phyloP scores from a whole-genome alignment of 2,113 vertebrate species.

The Datnioides undecimradiatus region DNA sequence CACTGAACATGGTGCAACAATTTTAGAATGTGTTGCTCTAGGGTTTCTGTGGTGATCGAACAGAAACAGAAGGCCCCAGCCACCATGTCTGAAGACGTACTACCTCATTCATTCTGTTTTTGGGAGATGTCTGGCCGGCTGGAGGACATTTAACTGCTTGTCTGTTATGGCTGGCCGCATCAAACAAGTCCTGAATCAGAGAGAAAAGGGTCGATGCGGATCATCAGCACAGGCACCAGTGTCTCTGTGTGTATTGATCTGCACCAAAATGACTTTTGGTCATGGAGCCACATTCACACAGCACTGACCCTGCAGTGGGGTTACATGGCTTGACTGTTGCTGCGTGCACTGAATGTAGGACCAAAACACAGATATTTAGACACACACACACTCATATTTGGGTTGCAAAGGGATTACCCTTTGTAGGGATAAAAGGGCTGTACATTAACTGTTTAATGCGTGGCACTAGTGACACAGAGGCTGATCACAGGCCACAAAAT shows the following conservation, averaged over 20 bases:
- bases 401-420: too few relatives aligned
- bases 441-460: too few relatives aligned
- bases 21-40: not conserved
- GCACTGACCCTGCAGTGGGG: not conserved
- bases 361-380: not conserved
- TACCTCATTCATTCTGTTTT: not conserved
- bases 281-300: conserved; percentile 4
- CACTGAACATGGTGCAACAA: not conserved
- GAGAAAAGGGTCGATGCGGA: conserved; percentile 13
- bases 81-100: not conserved
- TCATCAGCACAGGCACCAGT: not conserved
- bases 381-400: not conserved
- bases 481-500: too few relatives aligned
- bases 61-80: not conserved
- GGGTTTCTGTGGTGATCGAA: not conserved
- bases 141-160: not conserved
- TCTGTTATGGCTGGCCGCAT: conserved; percentile 2
- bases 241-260: conserved; percentile 19
- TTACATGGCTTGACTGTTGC: not conserved
- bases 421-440: not conserved
- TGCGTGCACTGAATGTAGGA: not conserved
- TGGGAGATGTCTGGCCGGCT: not conserved
- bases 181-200: conserved; percentile 1
- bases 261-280: conserved; percentile 18
- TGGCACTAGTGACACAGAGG: too few relatives aligned